Percentiles rank a stretch among this genome's conserved stretches.
Evolutionary conservation across 1,140 invertebrate genomes (phyloP).

Genomic region (Drosophila santomea): DNA sequence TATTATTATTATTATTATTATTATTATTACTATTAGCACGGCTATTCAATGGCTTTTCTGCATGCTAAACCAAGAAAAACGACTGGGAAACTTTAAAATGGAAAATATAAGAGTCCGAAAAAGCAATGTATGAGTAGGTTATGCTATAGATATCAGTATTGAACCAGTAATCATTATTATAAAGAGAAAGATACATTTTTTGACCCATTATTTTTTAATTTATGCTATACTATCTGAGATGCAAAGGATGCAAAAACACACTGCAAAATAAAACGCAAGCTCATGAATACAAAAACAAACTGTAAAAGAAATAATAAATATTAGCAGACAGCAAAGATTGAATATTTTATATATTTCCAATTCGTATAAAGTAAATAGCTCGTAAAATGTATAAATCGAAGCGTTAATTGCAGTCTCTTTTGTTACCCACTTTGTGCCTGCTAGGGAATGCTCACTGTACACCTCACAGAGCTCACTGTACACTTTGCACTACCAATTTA

Average conservation of each 20-base stretch:
- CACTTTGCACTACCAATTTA: constrained; percentile 59
- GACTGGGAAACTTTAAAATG: background rate
- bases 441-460: constrained; percentile 26
- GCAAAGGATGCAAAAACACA: constrained; percentile 25
- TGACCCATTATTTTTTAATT: constrained; percentile 23
- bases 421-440: constrained; percentile 18
- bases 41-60: constrained; percentile 22
- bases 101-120: background rate
- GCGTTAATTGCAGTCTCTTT: constrained; percentile 58
- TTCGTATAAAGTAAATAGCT: constrained; percentile 72
- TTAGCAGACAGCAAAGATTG: constrained; percentile 1
- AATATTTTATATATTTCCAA: constrained; percentile 44
- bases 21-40: constrained; percentile 31
- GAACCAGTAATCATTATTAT: constrained; percentile 22
- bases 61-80: constrained; percentile 2
- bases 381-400: constrained; percentile 70
- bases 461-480: constrained; percentile 30
- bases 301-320: constrained; percentile 10
- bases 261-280: constrained; percentile 26
- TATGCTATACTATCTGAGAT: constrained; percentile 23
- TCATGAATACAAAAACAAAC: constrained; percentile 14
- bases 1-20: constrained; percentile 48
- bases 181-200: constrained; percentile 10
- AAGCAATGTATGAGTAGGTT: background rate
- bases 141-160: background rate